Evolutionary conservation across 2,113 vertebrate genomes (phyloP), one percentile per base, ranked within the genome.

Genomic region (Dinomys branickii): DNA sequence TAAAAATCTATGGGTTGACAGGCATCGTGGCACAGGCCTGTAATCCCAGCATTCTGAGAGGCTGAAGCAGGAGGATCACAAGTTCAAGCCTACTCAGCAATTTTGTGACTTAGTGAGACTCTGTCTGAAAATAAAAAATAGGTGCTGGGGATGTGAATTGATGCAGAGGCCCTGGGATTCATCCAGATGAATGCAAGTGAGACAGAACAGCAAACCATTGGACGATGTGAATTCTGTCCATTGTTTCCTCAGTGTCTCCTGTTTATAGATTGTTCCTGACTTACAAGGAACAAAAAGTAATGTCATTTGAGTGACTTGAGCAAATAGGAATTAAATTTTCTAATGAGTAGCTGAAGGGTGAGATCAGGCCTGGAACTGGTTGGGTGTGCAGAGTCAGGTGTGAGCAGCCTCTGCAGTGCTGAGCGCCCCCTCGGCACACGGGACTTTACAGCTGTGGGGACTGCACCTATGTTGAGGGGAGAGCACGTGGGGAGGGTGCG

Each of bases 401-500:
- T n/a, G 24, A 24, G 6, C n/a, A 20, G 71, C 69, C 20, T 56
- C 75, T 38, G 47, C 28, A 26, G 52, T 8, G 33, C 4, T 9
- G 13, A 28, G 26, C 0, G 5, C 69, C n/a, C 20, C 8, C 1
- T 16, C n/a, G 20, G 0, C 1, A 3, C 4, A 50, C 33, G 73
- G 17, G 35, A 13, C 11, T 41, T 35, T 0, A 1, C 33, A 54
- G 3, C 24, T 44, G 3, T 38, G 67, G 30, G 30, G 4, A 4
- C 17, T 1, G 10, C 12, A 2, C 4, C 41, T 0, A 0, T 13
- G 0, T 59, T 12, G 19, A 8, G 56, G 6, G 56, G 10, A 20
- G 22, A 50, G 22, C 11, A 16, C 1, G 4, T n/a, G 20, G 61
- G 3, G 9, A 47, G 11, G 17, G 0, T 0, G 0, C 2, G 0